Evolutionary conservation across 2,888 invertebrate genomes (phyloP).

Genomic region (Andrena chrysosceles): DNA sequence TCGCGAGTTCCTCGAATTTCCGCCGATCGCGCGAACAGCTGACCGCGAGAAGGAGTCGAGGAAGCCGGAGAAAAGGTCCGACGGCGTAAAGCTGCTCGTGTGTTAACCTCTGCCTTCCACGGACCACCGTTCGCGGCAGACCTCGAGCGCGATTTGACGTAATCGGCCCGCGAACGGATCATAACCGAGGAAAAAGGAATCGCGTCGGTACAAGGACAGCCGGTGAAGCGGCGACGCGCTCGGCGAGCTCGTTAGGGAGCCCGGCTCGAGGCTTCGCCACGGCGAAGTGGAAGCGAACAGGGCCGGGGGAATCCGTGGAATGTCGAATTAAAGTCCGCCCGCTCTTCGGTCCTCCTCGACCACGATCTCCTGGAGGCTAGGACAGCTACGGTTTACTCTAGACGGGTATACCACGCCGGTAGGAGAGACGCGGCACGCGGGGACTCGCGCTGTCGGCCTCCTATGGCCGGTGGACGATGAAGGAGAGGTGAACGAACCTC

Average conservation of each 20-base stretch:
- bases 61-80: not conserved
- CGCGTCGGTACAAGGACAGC: conserved; percentile 57
- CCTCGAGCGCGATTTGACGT: conserved; percentile 56
- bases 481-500: conserved; percentile 84
- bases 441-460: conserved; percentile 26
- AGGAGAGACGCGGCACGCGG: conserved; percentile 15
- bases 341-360: conserved; percentile 62
- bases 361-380: conserved; percentile 60
- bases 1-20: conserved; percentile 10
- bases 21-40: not conserved
- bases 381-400: conserved; percentile 61
- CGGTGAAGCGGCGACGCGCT: conserved; percentile 27
- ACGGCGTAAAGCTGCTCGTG: not conserved
- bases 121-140: conserved; percentile 24
- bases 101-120: conserved; percentile 35
- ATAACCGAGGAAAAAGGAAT: conserved; percentile 63
- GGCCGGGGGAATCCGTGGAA: conserved; percentile 76
- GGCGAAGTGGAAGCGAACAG: conserved; percentile 67
- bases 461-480: conserved; percentile 70
- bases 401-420: conserved; percentile 30
- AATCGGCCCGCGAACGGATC: conserved; percentile 58
- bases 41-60: not conserved
- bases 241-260: conserved; percentile 18
- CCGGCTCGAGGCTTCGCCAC: conserved; percentile 46
- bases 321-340: conserved; percentile 79